These are phyloP conservation scores for Trichacis sp. DNA, from an alignment of 2,888 invertebrate species.

Conservation along the genomic window DNA sequence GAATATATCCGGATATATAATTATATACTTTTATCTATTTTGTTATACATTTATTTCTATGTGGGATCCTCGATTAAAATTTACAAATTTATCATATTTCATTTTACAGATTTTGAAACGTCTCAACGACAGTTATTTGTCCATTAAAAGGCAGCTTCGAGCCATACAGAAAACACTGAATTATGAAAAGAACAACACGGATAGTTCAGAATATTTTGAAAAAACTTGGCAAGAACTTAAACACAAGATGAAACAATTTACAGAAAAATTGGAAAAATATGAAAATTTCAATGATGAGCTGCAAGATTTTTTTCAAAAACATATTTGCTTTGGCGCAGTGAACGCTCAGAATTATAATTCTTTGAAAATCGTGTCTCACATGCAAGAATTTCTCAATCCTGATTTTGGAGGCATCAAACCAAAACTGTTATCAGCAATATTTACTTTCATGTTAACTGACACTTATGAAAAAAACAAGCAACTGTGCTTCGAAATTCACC, in stretches of 20 bases:
- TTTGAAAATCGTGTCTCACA: constrained; percentile 20
- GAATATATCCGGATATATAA: too few relatives aligned
- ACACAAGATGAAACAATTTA: neutral
- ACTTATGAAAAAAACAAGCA: constrained; percentile 84
- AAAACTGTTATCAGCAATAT: constrained; percentile 63
- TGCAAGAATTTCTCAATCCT: constrained; percentile 36
- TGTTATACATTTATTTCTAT: too few relatives aligned
- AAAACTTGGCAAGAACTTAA: neutral
- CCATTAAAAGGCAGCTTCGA: constrained; percentile 46
- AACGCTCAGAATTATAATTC: constrained; percentile 24
- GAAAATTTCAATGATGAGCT: constrained; percentile 16
- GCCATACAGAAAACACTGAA: constrained; percentile 14
- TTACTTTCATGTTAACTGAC: constrained; percentile 75
- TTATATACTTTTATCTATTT: too few relatives aligned
- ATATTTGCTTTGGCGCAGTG: constrained; percentile 22
- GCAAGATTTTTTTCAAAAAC: constrained; percentile 19
- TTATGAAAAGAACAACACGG: constrained; percentile 15
- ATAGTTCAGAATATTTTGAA: constrained; percentile 3
- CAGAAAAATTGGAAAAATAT: constrained; percentile 12
- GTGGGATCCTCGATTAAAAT: too few relatives aligned
- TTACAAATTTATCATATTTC: too few relatives aligned
- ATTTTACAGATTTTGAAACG: constrained; percentile 67
- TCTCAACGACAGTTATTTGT: constrained; percentile 69
- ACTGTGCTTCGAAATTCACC: constrained; percentile 46
- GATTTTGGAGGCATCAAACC: constrained; percentile 43